A percentile compares a stretch with the other conserved stretches of the same genome.
These are phyloP conservation scores for Sarcophaga peregrina DNA, from an alignment of 1,140 invertebrate species.

Conservation along the genomic window DNA sequence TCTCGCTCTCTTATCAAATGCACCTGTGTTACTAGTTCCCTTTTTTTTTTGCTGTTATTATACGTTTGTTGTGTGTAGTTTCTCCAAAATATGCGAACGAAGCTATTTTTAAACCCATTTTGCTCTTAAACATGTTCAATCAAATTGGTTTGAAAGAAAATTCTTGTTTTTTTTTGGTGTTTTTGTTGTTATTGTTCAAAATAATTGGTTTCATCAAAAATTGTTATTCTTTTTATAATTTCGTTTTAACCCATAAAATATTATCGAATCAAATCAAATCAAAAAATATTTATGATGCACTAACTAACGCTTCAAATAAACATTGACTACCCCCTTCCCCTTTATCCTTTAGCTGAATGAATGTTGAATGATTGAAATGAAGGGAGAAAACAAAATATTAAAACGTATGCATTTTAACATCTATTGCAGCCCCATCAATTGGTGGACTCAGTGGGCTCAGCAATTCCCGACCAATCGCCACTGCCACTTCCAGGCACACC, in stretches of 20 bases:
- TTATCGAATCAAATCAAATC: not conserved
- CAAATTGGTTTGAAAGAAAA: not conserved
- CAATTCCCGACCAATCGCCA: slow-evolving; percentile 67
- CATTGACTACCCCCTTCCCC: not conserved
- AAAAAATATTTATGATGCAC: slow-evolving; percentile 26
- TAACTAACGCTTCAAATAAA: not conserved
- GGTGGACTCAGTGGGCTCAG: slow-evolving; percentile 66
- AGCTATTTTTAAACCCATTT: too few relatives aligned
- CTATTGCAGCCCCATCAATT: slow-evolving; percentile 66
- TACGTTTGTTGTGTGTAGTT: not conserved
- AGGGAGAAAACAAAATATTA: not conserved
- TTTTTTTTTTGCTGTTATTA: slow-evolving; percentile 1
- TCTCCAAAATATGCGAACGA: not conserved
- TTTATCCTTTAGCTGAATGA: slow-evolving; percentile 3
- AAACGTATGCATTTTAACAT: slow-evolving; percentile 32
- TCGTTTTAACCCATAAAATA: too few relatives aligned
- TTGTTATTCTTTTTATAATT: too few relatives aligned
- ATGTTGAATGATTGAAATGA: not conserved
- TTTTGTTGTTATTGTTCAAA: too few relatives aligned
- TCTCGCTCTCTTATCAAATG: slow-evolving; percentile 15
- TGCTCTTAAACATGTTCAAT: not conserved
- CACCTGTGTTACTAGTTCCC: not conserved
- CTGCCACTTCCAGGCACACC: slow-evolving; percentile 67
- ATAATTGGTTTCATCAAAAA: too few relatives aligned
- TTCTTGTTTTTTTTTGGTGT: not conserved